Evolutionary conservation across 2,797 vertebrate species (phyloP), one percentile per base, ranked within the genome.

Genomic region (Neopelma chrysocephalum): DNA sequence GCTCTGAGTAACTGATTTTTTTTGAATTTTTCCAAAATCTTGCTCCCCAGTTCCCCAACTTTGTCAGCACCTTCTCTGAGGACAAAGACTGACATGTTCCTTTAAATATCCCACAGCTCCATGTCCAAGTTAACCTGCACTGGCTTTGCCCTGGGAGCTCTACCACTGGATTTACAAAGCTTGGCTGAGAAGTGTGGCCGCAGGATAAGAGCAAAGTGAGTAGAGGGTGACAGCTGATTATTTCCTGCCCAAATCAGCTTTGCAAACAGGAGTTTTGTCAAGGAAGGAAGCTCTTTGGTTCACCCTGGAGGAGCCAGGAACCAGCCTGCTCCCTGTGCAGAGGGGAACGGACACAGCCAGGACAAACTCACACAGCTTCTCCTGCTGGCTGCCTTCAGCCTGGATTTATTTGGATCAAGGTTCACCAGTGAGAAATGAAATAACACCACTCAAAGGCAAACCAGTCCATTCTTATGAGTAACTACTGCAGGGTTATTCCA

Each of bases 121-220:
- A 9, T 26, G 11, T 36, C 76, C 60, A 53, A 25, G 10, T 48
- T 53, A 40, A 62, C 21, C 32, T 18, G 9, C 34, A 11, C 5
- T 6, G 17, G 20, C 53, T 56, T 75, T 45, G 25, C 34, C 40
- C 60, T 64, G 31, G 38, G 14, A 62, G 17, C 7, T 43, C 50
- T 71, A 22, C 27, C 25, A 72, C 25, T 26, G 40, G 43, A 8
- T 77, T 51, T 29, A 29, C 2, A 11, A 80, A 20, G 12, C 53
- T 43, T 5, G 9, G 7, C 48, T 62, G n/a, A 47, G 31, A 31
- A 57, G 31, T 0, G 0, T 4, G 23, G 36, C 10, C 26, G 14
- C 43, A 25, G 80, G 22, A 47, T 12, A 5, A 45, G 32, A 40
- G 15, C 36, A 51, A 17, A 60, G 20, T 15, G 40, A 38, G 23